Percentiles rank a stretch among this genome's conserved stretches.
Evolutionary conservation across 2,888 invertebrate genomes (phyloP).

Genomic region (Lobophora halterata): DNA sequence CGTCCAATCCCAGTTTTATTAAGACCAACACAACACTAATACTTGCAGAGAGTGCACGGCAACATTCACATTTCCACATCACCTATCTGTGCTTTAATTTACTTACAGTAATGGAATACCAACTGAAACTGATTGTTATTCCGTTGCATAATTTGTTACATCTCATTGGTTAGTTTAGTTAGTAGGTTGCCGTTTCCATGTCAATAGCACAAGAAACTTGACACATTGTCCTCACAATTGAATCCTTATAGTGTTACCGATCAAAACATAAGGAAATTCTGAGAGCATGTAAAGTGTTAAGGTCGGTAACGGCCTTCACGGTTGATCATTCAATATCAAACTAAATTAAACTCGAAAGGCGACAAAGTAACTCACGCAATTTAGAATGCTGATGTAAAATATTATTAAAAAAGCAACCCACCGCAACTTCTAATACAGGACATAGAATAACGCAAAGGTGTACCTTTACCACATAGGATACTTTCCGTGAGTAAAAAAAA

Average conservation of each 20-base stretch:
- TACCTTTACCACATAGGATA: too few relatives aligned
- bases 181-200: neutral
- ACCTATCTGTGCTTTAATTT: slow-evolving; percentile 11
- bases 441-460: too few relatives aligned
- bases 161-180: too few relatives aligned
- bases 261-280: slow-evolving; percentile 12
- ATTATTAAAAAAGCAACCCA: too few relatives aligned
- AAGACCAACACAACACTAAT: slow-evolving; percentile 19
- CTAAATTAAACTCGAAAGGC: slow-evolving; percentile 8
- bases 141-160: slow-evolving; percentile 2
- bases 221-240: slow-evolving; percentile 4
- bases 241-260: neutral
- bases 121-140: neutral
- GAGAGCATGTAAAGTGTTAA: slow-evolving; percentile 4
- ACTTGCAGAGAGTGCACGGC: slow-evolving; percentile 32
- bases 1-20: slow-evolving; percentile 16
- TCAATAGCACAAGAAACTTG: neutral
- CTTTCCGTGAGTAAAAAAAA: too few relatives aligned
- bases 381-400: too few relatives aligned
- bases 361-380: neutral
- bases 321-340: slow-evolving; percentile 14
- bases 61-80: slow-evolving; percentile 35
- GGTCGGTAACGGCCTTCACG: slow-evolving; percentile 17
- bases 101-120: too few relatives aligned
- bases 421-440: too few relatives aligned